Conservation (phyloP, 2,797 vertebrate genomes). For the Silurus aristotelis region DNA sequence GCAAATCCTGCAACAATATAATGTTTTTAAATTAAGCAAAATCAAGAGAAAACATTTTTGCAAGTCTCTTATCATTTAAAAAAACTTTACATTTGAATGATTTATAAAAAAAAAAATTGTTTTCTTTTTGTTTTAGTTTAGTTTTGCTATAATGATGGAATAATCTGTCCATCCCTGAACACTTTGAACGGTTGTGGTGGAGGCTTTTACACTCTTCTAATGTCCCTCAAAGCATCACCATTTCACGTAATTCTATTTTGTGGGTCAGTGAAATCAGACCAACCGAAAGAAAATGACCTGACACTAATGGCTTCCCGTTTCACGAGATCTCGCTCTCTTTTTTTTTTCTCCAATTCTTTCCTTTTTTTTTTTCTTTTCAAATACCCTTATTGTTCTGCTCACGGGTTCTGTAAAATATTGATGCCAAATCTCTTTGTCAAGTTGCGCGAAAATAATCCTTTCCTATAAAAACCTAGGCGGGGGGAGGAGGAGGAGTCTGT, state of each 20-base stretch:
- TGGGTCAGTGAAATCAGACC: constrained; percentile 1
- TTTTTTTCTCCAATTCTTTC: neutral
- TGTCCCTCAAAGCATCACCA: neutral
- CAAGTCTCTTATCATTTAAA: neutral
- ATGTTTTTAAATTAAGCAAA: neutral
- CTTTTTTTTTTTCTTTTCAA: neutral
- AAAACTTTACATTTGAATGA: neutral
- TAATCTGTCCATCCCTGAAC: neutral
- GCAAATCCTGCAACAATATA: neutral
- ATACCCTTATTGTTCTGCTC: too few relatives aligned
- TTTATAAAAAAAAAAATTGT: neutral
- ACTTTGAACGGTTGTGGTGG: neutral
- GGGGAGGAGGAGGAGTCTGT: neutral
- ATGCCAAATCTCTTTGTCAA: neutral
- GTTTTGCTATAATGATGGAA: neutral
- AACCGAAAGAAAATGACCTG: neutral
- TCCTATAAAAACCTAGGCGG: neutral
- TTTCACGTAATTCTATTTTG: neutral
- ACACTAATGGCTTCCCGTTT: constrained; percentile 3
- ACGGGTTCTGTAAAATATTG: neutral
- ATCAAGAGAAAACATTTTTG: neutral
- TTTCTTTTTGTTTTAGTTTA: neutral
- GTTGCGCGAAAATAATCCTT: neutral
- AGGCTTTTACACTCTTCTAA: too few relatives aligned
- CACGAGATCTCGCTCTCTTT: neutral